Base-by-base conservation (phyloP, 2,113 vertebrate genomes). In the Centropus bengalensis region DNA sequence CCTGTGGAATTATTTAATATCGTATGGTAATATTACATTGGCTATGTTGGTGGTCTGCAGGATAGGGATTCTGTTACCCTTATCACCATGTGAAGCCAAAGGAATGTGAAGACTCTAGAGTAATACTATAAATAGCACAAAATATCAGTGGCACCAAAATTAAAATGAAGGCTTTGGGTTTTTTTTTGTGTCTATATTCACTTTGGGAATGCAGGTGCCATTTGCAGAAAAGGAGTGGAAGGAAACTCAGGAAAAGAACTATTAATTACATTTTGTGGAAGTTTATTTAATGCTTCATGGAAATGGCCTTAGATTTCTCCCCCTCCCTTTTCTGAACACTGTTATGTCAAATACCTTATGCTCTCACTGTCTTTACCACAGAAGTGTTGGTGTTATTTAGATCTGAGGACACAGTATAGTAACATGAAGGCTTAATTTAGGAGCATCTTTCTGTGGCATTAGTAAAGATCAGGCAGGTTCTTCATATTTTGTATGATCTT, bases 1-100 rank as follows among this genome's bases (percentile, higher is more conserved):
- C 44, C 66, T n/a, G 75, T 91, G 66, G 71, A 81, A 91, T 87
- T 84, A 78, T 82, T 70, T 83, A 79, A 92, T 91, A 85, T 22
- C 13, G 4, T 59, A 40, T 49, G 42, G 63, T 93, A 85, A 75
- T 63, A 47, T 51, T 80, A 64, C 85, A 64, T 59, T n/a, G 93
- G 32, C 54, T 66, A 14, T 68, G 28, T 44, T 95, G 83, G 68
- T 16, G 1, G 55, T 54, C 33, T 67, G 87, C 2, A 2, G 36
- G 24, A 51, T 86, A 24, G 22, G 7, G n/a, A 42, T 86, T 85
- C 76, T 79, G 36, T 91, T 95, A 77, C 42, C 22, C 80, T 87
- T 88, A 44, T 70, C 32, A 18, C 62, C 70, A 1, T n/a, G 58
- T 32, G 67, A 81, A 33, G 47, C 16, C 68, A 52, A 81, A 91